Evolutionary conservation across 2,113 vertebrate genomes (phyloP), one percentile per base, ranked within the genome.

Genomic region (Neogale vison): DNA sequence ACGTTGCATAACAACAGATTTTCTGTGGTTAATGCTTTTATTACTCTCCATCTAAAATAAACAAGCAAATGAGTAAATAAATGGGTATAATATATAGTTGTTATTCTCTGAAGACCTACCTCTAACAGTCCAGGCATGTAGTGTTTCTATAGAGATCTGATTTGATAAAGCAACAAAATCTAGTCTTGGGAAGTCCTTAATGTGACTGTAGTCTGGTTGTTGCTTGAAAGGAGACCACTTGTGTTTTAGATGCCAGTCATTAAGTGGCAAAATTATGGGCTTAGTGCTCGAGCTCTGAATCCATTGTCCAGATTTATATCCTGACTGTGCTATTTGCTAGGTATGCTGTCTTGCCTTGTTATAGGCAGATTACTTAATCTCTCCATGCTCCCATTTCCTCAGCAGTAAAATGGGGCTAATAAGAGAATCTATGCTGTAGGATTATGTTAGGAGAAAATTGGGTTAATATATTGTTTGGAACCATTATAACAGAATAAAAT

Each of bases 101-200:
- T 90, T 93, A n/a, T 57, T 93, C 45, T 92, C 29, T 84, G 39
- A 94, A 72, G 61, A 55, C 9, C 55, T 65, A 55, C 39, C 31
- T 24, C 76, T 74, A 80, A 24, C 7, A 72, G 42, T 81, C 50
- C 3, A 95, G 26, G 4, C 24, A 71, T 95, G 24, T 5, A 85
- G 50, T 52, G 93, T 77, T 95, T 96, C 42, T 95, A 77, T 95
- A 86, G 65, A 88, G 59, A 89, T 92, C 11, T 88, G 57, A 76
- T 42, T 95, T 88, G 71, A 76, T 81, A 88, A 91, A 88, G 31
- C 23, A 93, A 29, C n/a, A 77, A 74, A 84, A 21, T 15, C 6
- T 74, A 59, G 31, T 77, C 50, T 13, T 76, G 26, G 74, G 24
- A 85, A 95, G 36, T 76, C 42, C 94, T 93, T 63, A 63, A 88